Base-by-base conservation (phyloP, 1,140 invertebrate species). In the Trachymyrmex cornetzi region DNA sequence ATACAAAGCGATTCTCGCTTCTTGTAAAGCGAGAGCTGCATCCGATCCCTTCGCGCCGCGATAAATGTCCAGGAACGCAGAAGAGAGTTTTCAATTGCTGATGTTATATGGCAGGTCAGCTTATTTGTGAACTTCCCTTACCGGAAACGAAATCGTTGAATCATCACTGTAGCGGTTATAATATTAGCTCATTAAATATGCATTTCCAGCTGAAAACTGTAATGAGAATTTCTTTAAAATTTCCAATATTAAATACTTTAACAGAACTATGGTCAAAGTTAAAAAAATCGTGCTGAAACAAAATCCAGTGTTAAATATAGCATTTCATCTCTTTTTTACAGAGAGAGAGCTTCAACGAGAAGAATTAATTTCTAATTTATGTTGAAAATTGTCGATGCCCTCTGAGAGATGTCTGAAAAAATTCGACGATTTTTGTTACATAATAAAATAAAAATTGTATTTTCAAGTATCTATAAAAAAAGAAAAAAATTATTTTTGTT, bases 21-120 rank as follows among this genome's bases (percentile, higher is more conserved):
- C 79, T 59, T 48, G 79, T 71, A 81, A 81, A 81, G 19, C 14
- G 79, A 81, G 79, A 71, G 1, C 53, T 53, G 34, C 50, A 69
- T 12, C 24, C 16, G 79, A 44, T 71, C 34, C 57, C 57, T 34
- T n/a, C 61, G 57, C 66, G 14, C n/a, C 63, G 59, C 30, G 71
- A 82, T 64, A 44, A 44, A 87, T 19, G 50, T n/a, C 19, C n/a
- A 34, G n/a, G 61, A 77, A 87, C 71, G 50, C 85, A 53, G 16
- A 64, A 48, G 75, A 63, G 22, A 19, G 2, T 75, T 82, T 82
- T 50, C n/a, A 19, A 64, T 16, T 38, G 27, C 16, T 16, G 53
- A 30, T 30, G 0, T n/a, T 53, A 34, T 22, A 24, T 0, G 22
- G 16, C 19, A 22, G 2, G 12, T 69, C 66, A 27, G n/a, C 74